Conservation (phyloP, 1,140 invertebrate species). For the Apolygus lucorum region DNA sequence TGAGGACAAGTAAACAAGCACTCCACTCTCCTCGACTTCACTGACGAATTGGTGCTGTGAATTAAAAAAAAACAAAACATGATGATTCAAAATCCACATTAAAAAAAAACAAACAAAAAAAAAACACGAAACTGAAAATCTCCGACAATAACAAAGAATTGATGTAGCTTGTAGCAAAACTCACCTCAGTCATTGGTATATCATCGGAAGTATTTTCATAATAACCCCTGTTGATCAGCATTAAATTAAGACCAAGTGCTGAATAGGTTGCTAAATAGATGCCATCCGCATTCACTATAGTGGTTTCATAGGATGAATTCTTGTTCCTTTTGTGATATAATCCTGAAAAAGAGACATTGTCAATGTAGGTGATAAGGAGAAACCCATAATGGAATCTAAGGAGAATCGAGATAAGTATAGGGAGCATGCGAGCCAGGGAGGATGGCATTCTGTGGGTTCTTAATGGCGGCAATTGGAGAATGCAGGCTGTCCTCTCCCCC, state of each 20-base stretch:
- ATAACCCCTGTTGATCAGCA: conserved; percentile 64
- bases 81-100: background rate
- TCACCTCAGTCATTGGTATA: conserved; percentile 53
- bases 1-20: conserved; percentile 81
- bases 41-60: conserved; percentile 84
- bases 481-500: too few species aligned
- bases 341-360: conserved; percentile 24
- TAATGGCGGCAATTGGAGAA: too few species aligned
- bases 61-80: conserved; percentile 33
- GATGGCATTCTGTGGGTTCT: too few species aligned
- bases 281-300: conserved; percentile 89
- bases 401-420: background rate
- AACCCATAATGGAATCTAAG: too few species aligned
- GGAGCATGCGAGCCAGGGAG: too few species aligned
- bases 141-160: too few species aligned
- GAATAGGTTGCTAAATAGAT: conserved; percentile 85
- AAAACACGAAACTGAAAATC: too few species aligned
- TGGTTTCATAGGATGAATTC: conserved; percentile 36
- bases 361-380: too few species aligned
- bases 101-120: too few species aligned
- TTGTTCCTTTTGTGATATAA: conserved; percentile 21
- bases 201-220: conserved; percentile 53
- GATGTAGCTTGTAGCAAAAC: too few species aligned
- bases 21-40: conserved; percentile 79
- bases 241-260: conserved; percentile 70